Conservation (phyloP, 37 sponge, comb jelly and placozoan genomes). For the Spongia lamella region DNA sequence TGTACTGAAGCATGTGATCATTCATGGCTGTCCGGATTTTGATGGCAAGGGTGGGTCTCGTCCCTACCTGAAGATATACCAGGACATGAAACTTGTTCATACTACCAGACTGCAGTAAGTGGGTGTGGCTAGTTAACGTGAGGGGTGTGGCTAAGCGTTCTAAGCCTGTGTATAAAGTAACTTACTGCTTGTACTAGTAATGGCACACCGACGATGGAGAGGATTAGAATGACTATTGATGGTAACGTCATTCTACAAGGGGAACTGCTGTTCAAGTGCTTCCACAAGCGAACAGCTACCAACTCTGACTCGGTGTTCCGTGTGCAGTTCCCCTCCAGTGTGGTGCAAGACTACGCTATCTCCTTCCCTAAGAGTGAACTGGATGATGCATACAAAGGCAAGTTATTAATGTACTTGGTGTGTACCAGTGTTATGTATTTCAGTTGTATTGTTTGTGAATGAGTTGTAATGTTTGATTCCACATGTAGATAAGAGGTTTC, state of each 20-base stretch:
- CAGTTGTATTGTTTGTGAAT: no score
- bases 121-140: neutral
- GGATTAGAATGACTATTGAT: conserved; percentile 68
- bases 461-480: no score
- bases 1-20: conserved; percentile 67
- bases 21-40: conserved; percentile 94
- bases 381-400: conserved; percentile 85
- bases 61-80: conserved; percentile 87
- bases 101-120: conserved; percentile 85
- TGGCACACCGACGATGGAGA: conserved; percentile 33
- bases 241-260: conserved; percentile 59
- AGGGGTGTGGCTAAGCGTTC: neutral
- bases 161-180: neutral
- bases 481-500: conserved; percentile 74
- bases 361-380: conserved; percentile 77
- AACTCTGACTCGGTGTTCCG: conserved; percentile 84
- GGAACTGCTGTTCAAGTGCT: conserved; percentile 85
- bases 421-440: no score
- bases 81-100: conserved; percentile 79
- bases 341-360: conserved; percentile 56
- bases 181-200: neutral
- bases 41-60: conserved; percentile 90
- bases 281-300: conserved; percentile 79
- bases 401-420: neutral
- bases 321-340: conserved; percentile 86